Percentiles rank a stretch among this genome's conserved stretches.
These are phyloP conservation scores for Hycleus cichorii DNA, from an alignment of 1,140 invertebrate species.

Conservation along the genomic window DNA sequence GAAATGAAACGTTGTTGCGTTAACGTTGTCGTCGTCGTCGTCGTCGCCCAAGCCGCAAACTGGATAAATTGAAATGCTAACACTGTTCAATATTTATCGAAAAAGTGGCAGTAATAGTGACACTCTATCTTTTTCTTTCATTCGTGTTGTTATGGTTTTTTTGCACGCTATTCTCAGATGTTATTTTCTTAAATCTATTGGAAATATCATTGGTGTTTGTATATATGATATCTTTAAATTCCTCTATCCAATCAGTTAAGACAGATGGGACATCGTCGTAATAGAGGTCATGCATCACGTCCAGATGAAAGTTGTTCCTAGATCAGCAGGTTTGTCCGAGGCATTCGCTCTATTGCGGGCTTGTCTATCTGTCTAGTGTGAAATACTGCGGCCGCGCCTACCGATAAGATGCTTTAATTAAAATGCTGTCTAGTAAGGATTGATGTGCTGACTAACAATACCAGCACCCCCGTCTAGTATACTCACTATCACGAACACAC, in stretches of 20 bases:
- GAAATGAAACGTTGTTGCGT: conserved; percentile 31
- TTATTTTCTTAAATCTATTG: too few species aligned
- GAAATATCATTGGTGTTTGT: too few species aligned
- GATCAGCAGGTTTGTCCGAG: conserved; percentile 42
- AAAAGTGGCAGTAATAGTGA: not conserved
- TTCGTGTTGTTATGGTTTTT: too few species aligned
- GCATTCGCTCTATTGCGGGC: conserved; percentile 24
- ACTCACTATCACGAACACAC: conserved; percentile 3
- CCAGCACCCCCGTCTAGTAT: not conserved
- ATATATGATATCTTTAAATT: too few species aligned
- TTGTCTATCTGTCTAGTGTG: conserved; percentile 37
- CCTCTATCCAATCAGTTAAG: too few species aligned
- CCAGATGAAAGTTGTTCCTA: conserved; percentile 43
- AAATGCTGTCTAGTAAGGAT: conserved; percentile 40
- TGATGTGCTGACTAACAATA: conserved; percentile 28
- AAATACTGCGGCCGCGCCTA: conserved; percentile 41
- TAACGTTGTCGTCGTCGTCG: conserved; percentile 32
- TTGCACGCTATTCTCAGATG: too few species aligned
- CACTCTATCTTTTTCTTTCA: too few species aligned
- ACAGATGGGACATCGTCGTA: conserved; percentile 15
- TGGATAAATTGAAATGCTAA: conserved; percentile 36
- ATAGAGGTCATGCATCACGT: conserved; percentile 40
- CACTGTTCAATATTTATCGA: conserved; percentile 30
- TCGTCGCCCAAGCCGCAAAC: conserved; percentile 10
- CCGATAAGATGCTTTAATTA: conserved; percentile 44